Percentiles rank a stretch among this genome's conserved stretches.
These are phyloP conservation scores for Catharus minimus DNA, from an alignment of 2,113 vertebrate genomes.

Conservation along the genomic window DNA sequence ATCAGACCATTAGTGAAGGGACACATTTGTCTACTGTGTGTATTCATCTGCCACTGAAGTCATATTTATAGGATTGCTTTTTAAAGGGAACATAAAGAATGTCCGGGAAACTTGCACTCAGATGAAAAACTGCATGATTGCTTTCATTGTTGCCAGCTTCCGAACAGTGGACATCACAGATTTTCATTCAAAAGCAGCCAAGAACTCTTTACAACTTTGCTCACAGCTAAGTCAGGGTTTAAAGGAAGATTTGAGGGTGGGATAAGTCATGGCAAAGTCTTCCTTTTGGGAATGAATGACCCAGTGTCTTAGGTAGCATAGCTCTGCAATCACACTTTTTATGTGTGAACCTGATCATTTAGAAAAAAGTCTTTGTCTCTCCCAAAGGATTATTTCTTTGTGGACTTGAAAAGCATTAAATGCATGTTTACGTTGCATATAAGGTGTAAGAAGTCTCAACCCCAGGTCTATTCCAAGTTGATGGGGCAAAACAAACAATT, in stretches of 20 bases:
- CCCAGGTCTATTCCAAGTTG: neutral
- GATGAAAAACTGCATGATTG: conserved; percentile 28
- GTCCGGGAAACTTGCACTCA: neutral
- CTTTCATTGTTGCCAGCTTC: conserved; percentile 45
- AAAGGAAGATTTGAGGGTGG: conserved; percentile 13
- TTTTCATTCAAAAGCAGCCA: conserved; percentile 43
- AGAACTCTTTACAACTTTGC: conserved; percentile 12
- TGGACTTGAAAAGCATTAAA: neutral
- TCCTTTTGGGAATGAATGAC: conserved; percentile 36
- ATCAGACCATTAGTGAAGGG: conserved; percentile 25
- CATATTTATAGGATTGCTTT: conserved; percentile 60
- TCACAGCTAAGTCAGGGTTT: neutral
- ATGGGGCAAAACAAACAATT: conserved; percentile 19
- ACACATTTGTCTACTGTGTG: conserved; percentile 27
- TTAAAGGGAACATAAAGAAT: conserved; percentile 46
- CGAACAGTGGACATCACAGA: conserved; percentile 10
- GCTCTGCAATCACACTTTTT: neutral
- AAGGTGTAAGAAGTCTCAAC: neutral
- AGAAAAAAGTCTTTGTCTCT: neutral
- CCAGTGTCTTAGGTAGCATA: neutral
- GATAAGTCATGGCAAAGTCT: conserved; percentile 7
- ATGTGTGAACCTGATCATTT: neutral
- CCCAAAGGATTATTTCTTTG: neutral
- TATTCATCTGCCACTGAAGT: conserved; percentile 42
- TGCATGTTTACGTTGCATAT: neutral